These are phyloP conservation scores for Eumacrocentrus americanus DNA, from an alignment of 2,888 invertebrate genomes.

Conservation along the genomic window DNA sequence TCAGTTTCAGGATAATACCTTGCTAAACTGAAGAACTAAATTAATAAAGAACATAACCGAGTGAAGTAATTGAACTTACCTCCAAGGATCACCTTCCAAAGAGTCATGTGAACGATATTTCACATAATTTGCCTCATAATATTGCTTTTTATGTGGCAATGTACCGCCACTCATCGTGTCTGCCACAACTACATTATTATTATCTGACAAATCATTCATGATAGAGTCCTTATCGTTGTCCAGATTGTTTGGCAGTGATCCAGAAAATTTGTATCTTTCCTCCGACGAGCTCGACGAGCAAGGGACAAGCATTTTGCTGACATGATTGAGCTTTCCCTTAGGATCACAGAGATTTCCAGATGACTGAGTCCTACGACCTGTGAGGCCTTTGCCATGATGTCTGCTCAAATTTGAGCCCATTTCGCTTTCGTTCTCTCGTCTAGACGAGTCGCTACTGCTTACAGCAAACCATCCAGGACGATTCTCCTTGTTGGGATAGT, in stretches of 20 bases:
- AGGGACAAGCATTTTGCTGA: constrained; percentile 57
- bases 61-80: constrained; percentile 42
- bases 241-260: constrained; percentile 74
- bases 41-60: too few species aligned
- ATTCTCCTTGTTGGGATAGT: constrained; percentile 55
- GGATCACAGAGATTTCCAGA: constrained; percentile 78
- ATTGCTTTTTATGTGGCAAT: constrained; percentile 56
- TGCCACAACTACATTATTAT: constrained; percentile 64
- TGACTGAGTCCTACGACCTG: constrained; percentile 75
- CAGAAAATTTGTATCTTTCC: constrained; percentile 63
- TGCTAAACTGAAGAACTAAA: too few species aligned
- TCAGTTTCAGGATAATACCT: too few species aligned
- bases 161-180: constrained; percentile 56
- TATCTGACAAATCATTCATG: constrained; percentile 63
- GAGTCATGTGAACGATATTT: constrained; percentile 58
- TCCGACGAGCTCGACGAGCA: constrained; percentile 51
- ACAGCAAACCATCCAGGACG: constrained; percentile 49
- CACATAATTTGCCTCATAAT: constrained; percentile 52
- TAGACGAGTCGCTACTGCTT: constrained; percentile 40
- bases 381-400: constrained; percentile 74
- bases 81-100: constrained; percentile 58
- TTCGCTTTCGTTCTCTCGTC: constrained; percentile 26
- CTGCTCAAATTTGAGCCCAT: constrained; percentile 84
- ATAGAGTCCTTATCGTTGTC: constrained; percentile 67
- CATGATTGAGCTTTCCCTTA: constrained; percentile 54